phyloP scores from a whole-genome alignment of 2,797 vertebrate genomes.

The Lindbergichthys nudifrons region DNA sequence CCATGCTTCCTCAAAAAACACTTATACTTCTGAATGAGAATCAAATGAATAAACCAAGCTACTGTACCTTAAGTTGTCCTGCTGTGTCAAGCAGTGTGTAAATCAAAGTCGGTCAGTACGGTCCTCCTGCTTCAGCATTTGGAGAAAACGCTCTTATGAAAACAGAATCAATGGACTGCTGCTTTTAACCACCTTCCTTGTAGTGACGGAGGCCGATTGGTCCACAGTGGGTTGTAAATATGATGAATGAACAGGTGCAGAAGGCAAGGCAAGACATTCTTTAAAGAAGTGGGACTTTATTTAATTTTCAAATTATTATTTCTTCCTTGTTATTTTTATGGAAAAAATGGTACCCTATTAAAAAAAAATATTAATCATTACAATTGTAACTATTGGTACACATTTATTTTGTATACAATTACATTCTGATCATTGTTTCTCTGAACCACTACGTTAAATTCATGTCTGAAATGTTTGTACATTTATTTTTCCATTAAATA shows the following conservation, averaged over 20 bases:
- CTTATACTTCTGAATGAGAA: constrained; percentile 4
- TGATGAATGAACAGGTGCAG: constrained; percentile 57
- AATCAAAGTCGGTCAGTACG: constrained; percentile 11
- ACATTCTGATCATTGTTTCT: too few relatives aligned
- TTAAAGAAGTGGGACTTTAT: too few relatives aligned
- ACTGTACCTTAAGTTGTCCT: constrained; percentile 65
- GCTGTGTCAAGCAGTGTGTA: constrained; percentile 20
- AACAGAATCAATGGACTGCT: constrained; percentile 20
- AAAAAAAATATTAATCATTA: too few relatives aligned
- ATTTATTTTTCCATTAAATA: too few relatives aligned
- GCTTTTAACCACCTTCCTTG: constrained; percentile 54
- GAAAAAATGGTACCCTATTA: too few relatives aligned
- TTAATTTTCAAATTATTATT: too few relatives aligned
- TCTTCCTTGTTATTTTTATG: too few relatives aligned
- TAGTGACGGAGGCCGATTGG: constrained; percentile 62
- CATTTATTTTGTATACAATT: too few relatives aligned
- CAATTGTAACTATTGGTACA: too few relatives aligned
- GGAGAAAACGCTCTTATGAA: constrained; percentile 18
- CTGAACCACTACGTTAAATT: too few relatives aligned
- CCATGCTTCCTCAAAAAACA: constrained; percentile 4
- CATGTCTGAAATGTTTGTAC: too few relatives aligned
- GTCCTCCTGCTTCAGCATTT: constrained; percentile 19
- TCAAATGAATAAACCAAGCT: constrained; percentile 8
- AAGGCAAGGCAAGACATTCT: background rate
- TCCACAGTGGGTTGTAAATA: constrained; percentile 69